Percentiles rank a stretch among this genome's conserved stretches.
phyloP scores from a whole-genome alignment of 1,140 invertebrate species.

The Drosophila erecta region DNA sequence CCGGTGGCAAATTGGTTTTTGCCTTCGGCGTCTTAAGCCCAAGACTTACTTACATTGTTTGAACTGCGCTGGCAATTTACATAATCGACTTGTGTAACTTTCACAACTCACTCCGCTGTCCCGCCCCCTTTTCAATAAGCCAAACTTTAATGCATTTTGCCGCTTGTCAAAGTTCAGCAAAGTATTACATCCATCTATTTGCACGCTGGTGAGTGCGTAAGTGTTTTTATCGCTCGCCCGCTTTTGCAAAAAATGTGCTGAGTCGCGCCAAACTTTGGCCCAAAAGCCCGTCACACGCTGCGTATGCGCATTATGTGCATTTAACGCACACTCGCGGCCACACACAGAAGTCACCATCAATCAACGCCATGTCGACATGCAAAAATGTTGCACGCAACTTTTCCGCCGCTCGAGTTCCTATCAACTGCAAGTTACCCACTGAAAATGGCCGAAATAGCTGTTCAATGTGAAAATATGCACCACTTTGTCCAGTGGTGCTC shows the following conservation, averaged over 20 bases:
- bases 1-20: not conserved
- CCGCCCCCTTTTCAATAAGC: not conserved
- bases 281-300: conserved; percentile 52
- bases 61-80: conserved; percentile 1
- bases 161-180: conserved; percentile 25
- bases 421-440: not conserved
- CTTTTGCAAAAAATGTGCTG: conserved; percentile 27
- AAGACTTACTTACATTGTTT: too few species aligned
- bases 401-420: not conserved
- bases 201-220: conserved; percentile 5
- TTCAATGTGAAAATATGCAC: too few species aligned
- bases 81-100: conserved; percentile 20
- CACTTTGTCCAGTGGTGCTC: too few species aligned
- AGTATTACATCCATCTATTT: conserved; percentile 31
- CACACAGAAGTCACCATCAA: conserved; percentile 45
- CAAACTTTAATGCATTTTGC: conserved; percentile 51
- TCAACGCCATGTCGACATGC: conserved; percentile 60
- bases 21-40: not conserved
- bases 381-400: conserved; percentile 57
- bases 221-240: conserved; percentile 38
- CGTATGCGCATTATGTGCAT: conserved; percentile 73
- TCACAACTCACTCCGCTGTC: not conserved
- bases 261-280: conserved; percentile 30
- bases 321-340: conserved; percentile 22
- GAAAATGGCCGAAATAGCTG: not conserved